Conservation (phyloP, 2,888 invertebrate genomes). For the Elegia similella region DNA sequence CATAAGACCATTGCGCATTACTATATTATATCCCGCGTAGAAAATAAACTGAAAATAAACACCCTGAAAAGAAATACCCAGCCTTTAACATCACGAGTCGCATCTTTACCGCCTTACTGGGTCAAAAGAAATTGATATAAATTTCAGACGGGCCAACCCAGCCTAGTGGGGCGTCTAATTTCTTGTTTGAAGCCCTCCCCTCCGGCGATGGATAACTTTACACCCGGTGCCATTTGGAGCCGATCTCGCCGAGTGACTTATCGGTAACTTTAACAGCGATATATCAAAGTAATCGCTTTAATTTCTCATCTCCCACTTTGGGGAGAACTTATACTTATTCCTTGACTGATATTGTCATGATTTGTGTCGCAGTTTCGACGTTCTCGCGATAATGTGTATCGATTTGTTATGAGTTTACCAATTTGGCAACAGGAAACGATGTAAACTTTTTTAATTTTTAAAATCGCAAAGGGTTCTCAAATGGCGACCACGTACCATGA, state of each 20-base stretch:
- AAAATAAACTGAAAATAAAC: too few species aligned
- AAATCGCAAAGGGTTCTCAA: too few species aligned
- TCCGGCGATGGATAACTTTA: constrained; percentile 71
- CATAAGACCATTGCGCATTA: too few species aligned
- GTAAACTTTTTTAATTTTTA: background rate
- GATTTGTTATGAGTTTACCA: constrained; percentile 5
- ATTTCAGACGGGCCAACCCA: constrained; percentile 26
- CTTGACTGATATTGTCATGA: constrained; percentile 59
- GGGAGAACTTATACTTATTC: constrained; percentile 65
- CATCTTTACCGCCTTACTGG: background rate
- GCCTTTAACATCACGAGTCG: too few species aligned
- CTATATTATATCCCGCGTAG: too few species aligned
- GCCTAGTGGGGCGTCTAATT: constrained; percentile 48
- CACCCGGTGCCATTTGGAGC: constrained; percentile 72
- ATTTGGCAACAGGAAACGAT: background rate
- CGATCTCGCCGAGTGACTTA: constrained; percentile 77
- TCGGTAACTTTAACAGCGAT: constrained; percentile 76
- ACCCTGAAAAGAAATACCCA: too few species aligned
- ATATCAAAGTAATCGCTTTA: constrained; percentile 80
- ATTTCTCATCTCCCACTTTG: constrained; percentile 77
- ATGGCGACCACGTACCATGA: too few species aligned
- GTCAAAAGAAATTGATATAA: constrained; percentile 31
- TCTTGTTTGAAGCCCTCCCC: constrained; percentile 40
- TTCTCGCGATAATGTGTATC: constrained; percentile 24
- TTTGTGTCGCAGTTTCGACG: constrained; percentile 48